Conservation (phyloP, 2,888 invertebrate genomes). For the Fabriciana adippe region DNA sequence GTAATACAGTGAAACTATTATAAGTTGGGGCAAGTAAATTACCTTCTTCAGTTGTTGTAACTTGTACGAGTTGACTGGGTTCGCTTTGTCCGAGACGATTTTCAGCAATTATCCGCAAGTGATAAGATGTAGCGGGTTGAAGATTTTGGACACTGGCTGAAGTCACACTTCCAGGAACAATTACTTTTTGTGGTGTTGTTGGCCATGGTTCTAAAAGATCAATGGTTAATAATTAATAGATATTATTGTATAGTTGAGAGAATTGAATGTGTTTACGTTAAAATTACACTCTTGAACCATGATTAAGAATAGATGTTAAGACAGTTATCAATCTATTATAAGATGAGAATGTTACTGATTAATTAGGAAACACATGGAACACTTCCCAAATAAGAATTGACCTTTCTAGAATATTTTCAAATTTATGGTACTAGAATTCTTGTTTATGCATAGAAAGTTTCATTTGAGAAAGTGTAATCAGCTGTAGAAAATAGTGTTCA, state of each 20-base stretch:
- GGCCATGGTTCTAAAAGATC: conserved; percentile 88
- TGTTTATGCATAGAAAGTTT: too few relatives aligned
- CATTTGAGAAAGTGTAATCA: too few relatives aligned
- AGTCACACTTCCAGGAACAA: conserved; percentile 91
- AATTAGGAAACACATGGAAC: too few relatives aligned
- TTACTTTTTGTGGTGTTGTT: conserved; percentile 90
- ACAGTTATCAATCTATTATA: too few relatives aligned
- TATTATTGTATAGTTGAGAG: not conserved
- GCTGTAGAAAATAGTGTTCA: too few relatives aligned
- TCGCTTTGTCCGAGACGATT: conserved; percentile 94
- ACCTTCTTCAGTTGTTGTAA: conserved; percentile 93
- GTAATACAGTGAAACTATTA: not conserved
- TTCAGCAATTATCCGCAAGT: conserved; percentile 93
- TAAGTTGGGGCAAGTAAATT: conserved; percentile 30
- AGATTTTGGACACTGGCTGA: conserved; percentile 90
- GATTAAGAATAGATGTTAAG: too few relatives aligned
- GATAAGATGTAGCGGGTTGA: conserved; percentile 93
- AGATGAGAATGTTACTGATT: too few relatives aligned
- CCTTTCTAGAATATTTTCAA: too few relatives aligned
- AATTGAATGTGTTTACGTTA: too few relatives aligned
- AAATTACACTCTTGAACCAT: too few relatives aligned
- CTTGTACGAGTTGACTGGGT: conserved; percentile 92
- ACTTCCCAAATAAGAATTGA: too few relatives aligned
- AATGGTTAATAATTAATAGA: not conserved
- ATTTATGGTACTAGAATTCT: too few relatives aligned